Conservation (phyloP, 2,888 invertebrate species). For the Drosophila parthenogenetica region DNA sequence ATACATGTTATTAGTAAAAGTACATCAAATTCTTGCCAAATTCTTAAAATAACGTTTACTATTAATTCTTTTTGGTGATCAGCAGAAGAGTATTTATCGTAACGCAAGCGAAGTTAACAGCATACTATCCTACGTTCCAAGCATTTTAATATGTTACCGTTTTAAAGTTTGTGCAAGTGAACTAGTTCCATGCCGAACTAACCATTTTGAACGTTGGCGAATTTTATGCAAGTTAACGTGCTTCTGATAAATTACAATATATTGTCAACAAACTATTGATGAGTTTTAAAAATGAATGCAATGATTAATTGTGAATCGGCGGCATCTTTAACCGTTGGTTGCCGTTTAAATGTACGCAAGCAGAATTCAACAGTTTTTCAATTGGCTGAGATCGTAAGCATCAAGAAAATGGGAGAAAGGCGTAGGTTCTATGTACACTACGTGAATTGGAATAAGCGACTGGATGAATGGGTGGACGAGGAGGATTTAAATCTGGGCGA, state of each 20-base stretch:
- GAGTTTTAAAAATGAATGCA: neutral
- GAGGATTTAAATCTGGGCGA: conserved; percentile 96
- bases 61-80: too few species aligned
- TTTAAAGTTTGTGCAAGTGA: neutral
- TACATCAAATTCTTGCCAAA: too few species aligned
- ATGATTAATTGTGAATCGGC: neutral
- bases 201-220: neutral
- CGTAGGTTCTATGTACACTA: conserved; percentile 97
- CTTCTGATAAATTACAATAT: neutral
- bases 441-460: conserved; percentile 98
- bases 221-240: neutral
- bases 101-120: neutral
- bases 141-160: neutral
- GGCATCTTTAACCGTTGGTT: conserved; percentile 91
- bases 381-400: conserved; percentile 97
- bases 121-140: neutral
- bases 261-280: too few species aligned
- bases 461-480: conserved; percentile 99
- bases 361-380: conserved; percentile 97
- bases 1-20: too few species aligned
- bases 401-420: conserved; percentile 91
- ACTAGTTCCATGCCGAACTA: neutral
- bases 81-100: neutral
- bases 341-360: conserved; percentile 97
- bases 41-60: too few species aligned